Evolutionary conservation across 2,113 vertebrate genomes (phyloP).

Genomic region (Gnathonemus echidnorhynchus): DNA sequence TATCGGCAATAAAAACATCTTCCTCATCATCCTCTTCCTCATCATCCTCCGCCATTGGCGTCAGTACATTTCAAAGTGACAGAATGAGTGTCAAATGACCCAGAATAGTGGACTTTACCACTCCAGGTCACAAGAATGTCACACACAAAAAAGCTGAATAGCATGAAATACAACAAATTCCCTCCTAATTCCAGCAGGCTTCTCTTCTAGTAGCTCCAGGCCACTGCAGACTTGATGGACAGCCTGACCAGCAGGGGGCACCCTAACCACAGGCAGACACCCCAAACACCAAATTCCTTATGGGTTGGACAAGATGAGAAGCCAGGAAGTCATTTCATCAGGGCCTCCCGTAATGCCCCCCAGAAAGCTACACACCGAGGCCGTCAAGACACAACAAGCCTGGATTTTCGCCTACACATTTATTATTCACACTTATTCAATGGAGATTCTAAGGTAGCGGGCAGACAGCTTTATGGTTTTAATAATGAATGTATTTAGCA

Average conservation of each 20-base stretch:
- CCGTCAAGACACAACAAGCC: background rate
- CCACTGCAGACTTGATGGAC: too few relatives aligned
- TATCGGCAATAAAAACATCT: background rate
- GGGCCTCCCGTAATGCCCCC: too few relatives aligned
- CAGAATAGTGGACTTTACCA: background rate
- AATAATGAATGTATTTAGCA: background rate
- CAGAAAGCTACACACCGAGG: too few relatives aligned
- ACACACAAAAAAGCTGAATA: background rate
- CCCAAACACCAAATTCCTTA: too few relatives aligned
- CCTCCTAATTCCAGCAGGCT: background rate
- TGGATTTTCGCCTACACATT: background rate
- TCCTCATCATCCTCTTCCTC: background rate
- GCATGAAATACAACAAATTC: too few relatives aligned
- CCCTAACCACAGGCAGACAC: too few relatives aligned
- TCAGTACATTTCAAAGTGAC: background rate
- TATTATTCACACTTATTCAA: background rate
- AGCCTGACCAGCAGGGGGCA: too few relatives aligned
- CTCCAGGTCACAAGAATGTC: background rate
- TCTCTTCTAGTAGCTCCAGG: too few relatives aligned
- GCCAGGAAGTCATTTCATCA: too few relatives aligned
- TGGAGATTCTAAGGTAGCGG: background rate
- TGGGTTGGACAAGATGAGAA: too few relatives aligned
- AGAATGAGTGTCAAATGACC: background rate
- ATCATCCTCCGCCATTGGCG: background rate
- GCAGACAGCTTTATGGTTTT: background rate